These are phyloP conservation scores for Clitarchus hookeri DNA, from an alignment of 2,888 invertebrate species.

Conservation along the genomic window DNA sequence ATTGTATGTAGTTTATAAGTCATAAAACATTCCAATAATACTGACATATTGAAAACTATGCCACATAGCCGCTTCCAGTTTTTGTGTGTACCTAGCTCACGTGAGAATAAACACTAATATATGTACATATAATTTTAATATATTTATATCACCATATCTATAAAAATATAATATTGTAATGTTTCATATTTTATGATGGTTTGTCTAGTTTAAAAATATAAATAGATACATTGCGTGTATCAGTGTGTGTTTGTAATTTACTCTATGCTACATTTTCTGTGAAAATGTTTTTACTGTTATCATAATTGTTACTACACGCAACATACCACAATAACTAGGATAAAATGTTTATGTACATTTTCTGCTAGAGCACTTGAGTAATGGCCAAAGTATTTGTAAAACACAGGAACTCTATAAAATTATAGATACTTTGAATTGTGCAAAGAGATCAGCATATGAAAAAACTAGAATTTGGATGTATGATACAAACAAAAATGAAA, in stretches of 20 bases:
- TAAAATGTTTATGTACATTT: background rate
- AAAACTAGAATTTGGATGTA: background rate
- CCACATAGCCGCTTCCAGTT: slow-evolving; percentile 1
- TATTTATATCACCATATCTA: slow-evolving; percentile 14
- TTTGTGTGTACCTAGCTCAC: background rate
- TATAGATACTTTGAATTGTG: background rate
- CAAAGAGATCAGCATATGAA: background rate
- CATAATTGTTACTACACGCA: slow-evolving; percentile 1
- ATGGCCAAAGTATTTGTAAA: background rate
- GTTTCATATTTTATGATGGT: slow-evolving; percentile 14
- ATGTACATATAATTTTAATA: background rate
- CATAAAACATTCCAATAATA: background rate
- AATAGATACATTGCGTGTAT: background rate
- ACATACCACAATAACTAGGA: background rate
- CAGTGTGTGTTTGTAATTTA: slow-evolving; percentile 14
- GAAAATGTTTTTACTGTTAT: slow-evolving; percentile 7
- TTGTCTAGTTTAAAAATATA: slow-evolving; percentile 6
- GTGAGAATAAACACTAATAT: background rate
- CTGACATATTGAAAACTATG: background rate
- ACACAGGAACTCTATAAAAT: background rate
- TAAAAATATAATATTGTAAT: slow-evolving; percentile 14
- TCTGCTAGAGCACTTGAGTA: background rate
- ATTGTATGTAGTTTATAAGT: background rate
- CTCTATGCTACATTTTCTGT: slow-evolving; percentile 9
- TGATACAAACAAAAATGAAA: background rate